Evolutionary conservation across 2,888 invertebrate species (phyloP).

Genomic region (Yponomeuta plumbellus): DNA sequence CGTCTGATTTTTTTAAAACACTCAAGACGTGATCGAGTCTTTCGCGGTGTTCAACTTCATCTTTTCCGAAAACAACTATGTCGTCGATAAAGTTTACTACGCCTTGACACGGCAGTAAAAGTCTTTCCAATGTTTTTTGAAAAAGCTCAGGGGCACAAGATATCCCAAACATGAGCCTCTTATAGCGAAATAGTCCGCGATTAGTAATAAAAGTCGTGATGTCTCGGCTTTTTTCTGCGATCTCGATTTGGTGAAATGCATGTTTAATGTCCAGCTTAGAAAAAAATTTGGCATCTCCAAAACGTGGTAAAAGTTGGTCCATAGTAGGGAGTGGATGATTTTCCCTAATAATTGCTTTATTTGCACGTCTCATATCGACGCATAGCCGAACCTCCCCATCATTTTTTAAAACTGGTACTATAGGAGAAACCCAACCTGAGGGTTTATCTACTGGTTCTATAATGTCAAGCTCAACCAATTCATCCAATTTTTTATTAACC

Average conservation of each 20-base stretch:
- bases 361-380: slow-evolving; percentile 22
- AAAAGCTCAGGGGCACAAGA: slow-evolving; percentile 16
- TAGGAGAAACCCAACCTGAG: slow-evolving; percentile 19
- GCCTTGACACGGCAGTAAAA: slow-evolving; percentile 7
- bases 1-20: slow-evolving; percentile 12
- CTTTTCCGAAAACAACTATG: slow-evolving; percentile 13
- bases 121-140: slow-evolving; percentile 15
- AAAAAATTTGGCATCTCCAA: slow-evolving; percentile 23
- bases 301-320: slow-evolving; percentile 23
- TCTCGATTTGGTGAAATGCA: slow-evolving; percentile 20
- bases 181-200: slow-evolving; percentile 9
- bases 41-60: slow-evolving; percentile 8
- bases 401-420: slow-evolving; percentile 19
- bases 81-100: slow-evolving; percentile 16
- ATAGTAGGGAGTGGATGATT: slow-evolving; percentile 19
- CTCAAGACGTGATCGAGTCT: slow-evolving; percentile 8
- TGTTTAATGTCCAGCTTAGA: slow-evolving; percentile 24
- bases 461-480: slow-evolving; percentile 21
- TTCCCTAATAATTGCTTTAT: slow-evolving; percentile 21
- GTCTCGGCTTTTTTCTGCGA: slow-evolving; percentile 2
- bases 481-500: slow-evolving; percentile 22
- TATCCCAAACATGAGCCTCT: slow-evolving; percentile 13
- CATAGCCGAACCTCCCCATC: slow-evolving; percentile 19
- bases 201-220: slow-evolving; percentile 14
- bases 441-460: slow-evolving; percentile 22